phyloP scores from a whole-genome alignment of 2,113 vertebrate species.

The Ageneiosus marmoratus region DNA sequence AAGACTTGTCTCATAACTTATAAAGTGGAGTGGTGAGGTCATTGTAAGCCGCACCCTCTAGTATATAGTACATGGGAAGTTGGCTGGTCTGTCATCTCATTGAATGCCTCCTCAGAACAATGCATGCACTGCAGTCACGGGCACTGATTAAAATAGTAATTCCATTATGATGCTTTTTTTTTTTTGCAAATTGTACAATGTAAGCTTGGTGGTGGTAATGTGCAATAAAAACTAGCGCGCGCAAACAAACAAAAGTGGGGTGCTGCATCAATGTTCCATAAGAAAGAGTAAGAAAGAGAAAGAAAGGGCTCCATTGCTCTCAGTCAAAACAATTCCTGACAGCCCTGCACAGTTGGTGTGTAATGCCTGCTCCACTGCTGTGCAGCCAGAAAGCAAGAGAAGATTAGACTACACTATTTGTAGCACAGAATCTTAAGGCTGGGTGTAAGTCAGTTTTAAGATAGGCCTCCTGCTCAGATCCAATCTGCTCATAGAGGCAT shows the following conservation, averaged over 20 bases:
- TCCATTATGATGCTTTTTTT: not conserved
- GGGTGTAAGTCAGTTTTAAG: constrained; percentile 14
- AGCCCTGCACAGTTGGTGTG: constrained; percentile 59
- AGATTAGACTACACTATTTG: not conserved
- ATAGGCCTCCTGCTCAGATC: constrained; percentile 9
- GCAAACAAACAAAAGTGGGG: not conserved
- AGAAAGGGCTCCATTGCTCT: constrained; percentile 65
- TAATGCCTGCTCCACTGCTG: constrained; percentile 51
- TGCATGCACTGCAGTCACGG: too few relatives aligned
- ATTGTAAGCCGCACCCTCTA: constrained; percentile 49
- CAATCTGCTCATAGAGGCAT: constrained; percentile 28
- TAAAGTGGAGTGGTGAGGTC: constrained; percentile 44
- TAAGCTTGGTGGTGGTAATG: not conserved
- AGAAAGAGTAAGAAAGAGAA: constrained; percentile 36
- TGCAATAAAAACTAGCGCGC: not conserved
- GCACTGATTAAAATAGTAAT: not conserved
- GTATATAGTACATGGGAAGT: constrained; percentile 18
- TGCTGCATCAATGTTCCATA: constrained; percentile 1
- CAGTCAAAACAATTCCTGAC: constrained; percentile 72
- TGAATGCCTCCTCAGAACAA: not conserved
- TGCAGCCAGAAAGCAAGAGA: constrained; percentile 43
- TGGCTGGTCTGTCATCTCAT: constrained; percentile 23
- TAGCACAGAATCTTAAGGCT: not conserved
- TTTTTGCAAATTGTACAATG: not conserved
- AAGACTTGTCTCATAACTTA: constrained; percentile 26